These are phyloP conservation scores for Pseudorectes ferrugineus DNA, from an alignment of 2,113 vertebrate species.

Conservation along the genomic window DNA sequence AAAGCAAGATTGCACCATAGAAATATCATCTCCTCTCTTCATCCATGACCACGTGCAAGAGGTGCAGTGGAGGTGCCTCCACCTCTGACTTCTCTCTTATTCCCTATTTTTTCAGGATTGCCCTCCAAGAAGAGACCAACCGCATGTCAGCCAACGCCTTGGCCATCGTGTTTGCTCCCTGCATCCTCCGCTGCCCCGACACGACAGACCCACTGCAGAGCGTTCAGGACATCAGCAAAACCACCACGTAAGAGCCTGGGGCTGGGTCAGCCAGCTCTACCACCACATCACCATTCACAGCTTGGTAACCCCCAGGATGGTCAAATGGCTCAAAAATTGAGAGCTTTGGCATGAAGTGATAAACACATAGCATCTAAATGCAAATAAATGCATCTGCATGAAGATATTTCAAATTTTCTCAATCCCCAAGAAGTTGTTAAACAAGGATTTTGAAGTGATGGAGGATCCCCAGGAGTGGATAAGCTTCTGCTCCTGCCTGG, in stretches of 20 bases:
- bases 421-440: not conserved
- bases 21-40: not conserved
- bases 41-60: not conserved
- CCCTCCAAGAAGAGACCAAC: conserved; percentile 93
- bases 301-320: not conserved
- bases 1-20: not conserved
- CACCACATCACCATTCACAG: not conserved
- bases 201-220: conserved; percentile 93
- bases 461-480: not conserved
- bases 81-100: not conserved
- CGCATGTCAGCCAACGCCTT: conserved; percentile 97
- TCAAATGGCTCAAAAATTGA: not conserved
- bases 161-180: conserved; percentile 97
- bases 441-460: not conserved
- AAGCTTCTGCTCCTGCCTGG: not conserved
- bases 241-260: conserved; percentile 85
- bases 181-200: conserved; percentile 94
- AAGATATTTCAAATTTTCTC: not conserved
- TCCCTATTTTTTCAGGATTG: conserved; percentile 75
- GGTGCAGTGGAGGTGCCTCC: not conserved
- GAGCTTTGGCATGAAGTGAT: not conserved
- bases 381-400: not conserved
- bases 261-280: not conserved
- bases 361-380: not conserved
- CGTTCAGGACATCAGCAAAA: conserved; percentile 96